A percentile compares a stretch with the other conserved stretches of the same genome.
Evolutionary conservation across 1,140 invertebrate genomes (phyloP).

Genomic region (Araneus ventricosus): DNA sequence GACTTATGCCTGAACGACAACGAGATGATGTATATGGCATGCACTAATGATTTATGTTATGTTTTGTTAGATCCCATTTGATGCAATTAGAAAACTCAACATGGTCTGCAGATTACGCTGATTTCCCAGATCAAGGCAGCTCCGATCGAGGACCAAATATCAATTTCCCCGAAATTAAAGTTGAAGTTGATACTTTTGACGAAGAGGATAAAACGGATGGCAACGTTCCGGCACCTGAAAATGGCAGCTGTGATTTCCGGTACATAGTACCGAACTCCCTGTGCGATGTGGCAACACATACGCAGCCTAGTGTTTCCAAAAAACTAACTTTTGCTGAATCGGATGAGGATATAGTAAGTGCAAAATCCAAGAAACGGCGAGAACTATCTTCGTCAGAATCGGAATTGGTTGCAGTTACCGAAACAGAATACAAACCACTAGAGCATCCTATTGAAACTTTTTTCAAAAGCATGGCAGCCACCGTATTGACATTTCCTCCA

Average conservation of each 20-base stretch:
- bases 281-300: not conserved
- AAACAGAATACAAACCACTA: not conserved
- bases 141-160: not conserved
- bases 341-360: not conserved
- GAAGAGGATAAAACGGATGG: not conserved
- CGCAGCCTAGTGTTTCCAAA: not conserved
- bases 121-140: not conserved
- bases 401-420: not conserved
- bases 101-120: not conserved
- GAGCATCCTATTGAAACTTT: constrained; percentile 14
- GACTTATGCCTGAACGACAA: too few species aligned
- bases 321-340: not conserved
- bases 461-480: constrained; percentile 27
- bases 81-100: not conserved
- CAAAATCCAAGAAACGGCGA: not conserved
- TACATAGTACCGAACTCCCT: not conserved
- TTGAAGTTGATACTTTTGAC: not conserved
- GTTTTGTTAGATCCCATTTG: not conserved
- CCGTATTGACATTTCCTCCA: constrained; percentile 1
- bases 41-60: not conserved
- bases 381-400: not conserved
- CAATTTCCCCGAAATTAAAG: not conserved
- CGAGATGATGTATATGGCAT: too few species aligned
- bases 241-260: not conserved
- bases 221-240: not conserved